Percentiles rank a stretch among this genome's conserved stretches.
phyloP scores from a whole-genome alignment of 2,797 vertebrate species.

The Psittacula echo region DNA sequence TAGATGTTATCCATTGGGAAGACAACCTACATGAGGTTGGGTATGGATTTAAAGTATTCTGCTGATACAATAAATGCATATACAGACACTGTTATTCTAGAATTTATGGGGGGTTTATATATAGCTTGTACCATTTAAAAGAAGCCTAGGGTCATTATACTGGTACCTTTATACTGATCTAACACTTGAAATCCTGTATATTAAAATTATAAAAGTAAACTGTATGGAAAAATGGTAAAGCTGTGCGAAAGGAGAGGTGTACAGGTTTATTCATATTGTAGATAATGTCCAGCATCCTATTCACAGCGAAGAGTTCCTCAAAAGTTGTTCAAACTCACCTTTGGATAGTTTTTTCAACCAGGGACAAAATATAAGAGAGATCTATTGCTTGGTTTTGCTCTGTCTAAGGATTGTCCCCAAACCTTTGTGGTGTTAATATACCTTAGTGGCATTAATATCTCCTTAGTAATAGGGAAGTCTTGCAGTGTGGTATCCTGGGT shows the following conservation, averaged over 20 bases:
- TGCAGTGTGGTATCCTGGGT: slow-evolving; percentile 70
- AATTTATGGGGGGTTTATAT: not conserved
- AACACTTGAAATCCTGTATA: not conserved
- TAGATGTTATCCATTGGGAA: not conserved
- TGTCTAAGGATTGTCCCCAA: not conserved
- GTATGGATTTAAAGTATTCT: not conserved
- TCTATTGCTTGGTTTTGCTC: not conserved
- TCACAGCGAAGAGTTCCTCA: not conserved
- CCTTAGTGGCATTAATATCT: not conserved
- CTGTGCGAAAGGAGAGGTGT: not conserved
- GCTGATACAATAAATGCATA: not conserved
- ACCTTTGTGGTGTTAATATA: not conserved
- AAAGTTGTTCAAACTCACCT: not conserved
- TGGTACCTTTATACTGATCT: not conserved
- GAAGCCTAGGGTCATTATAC: not conserved
- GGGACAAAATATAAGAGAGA: not conserved
- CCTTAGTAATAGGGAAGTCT: slow-evolving; percentile 76
- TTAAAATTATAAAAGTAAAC: not conserved
- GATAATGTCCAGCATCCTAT: not conserved
- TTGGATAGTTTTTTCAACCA: not conserved
- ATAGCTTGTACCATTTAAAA: not conserved
- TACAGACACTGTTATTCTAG: not conserved
- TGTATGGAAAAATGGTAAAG: not conserved
- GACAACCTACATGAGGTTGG: not conserved
- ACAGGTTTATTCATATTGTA: not conserved